Percentiles rank a stretch among this genome's conserved stretches.
These are phyloP conservation scores for Deladenus siricidicola DNA, from an alignment of 2,888 invertebrate species.

Conservation along the genomic window DNA sequence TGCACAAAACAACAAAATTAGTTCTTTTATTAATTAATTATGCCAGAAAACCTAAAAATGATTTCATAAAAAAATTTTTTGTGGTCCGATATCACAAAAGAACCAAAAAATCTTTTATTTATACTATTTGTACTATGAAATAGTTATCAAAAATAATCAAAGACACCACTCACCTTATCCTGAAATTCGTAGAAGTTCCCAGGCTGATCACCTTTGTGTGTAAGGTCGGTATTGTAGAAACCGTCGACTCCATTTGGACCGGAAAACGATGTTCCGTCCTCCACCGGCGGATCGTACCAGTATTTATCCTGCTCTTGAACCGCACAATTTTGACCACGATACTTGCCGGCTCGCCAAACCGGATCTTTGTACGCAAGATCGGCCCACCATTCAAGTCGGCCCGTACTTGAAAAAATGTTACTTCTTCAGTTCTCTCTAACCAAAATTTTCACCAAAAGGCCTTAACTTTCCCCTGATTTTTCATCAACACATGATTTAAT, in stretches of 20 bases:
- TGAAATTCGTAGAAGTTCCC: slow-evolving; percentile 42
- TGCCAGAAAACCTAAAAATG: no score
- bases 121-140: no score
- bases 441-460: no score
- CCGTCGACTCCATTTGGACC: slow-evolving; percentile 47
- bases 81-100: no score
- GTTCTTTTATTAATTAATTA: no score
- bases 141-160: no score
- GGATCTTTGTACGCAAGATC: background rate
- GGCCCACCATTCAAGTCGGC: background rate
- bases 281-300: slow-evolving; percentile 23
- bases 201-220: slow-evolving; percentile 42
- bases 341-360: background rate
- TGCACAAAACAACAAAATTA: no score
- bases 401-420: background rate
- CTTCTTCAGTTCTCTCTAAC: no score
- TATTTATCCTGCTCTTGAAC: background rate
- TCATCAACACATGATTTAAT: background rate
- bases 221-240: slow-evolving; percentile 31
- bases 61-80: no score
- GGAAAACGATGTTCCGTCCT: slow-evolving; percentile 47
- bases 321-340: background rate
- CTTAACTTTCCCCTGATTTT: no score
- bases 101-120: no score
- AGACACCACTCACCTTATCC: slow-evolving; percentile 31